These are phyloP conservation scores for Podarcis cretensis DNA, from an alignment of 2,113 vertebrate species.

Conservation along the genomic window DNA sequence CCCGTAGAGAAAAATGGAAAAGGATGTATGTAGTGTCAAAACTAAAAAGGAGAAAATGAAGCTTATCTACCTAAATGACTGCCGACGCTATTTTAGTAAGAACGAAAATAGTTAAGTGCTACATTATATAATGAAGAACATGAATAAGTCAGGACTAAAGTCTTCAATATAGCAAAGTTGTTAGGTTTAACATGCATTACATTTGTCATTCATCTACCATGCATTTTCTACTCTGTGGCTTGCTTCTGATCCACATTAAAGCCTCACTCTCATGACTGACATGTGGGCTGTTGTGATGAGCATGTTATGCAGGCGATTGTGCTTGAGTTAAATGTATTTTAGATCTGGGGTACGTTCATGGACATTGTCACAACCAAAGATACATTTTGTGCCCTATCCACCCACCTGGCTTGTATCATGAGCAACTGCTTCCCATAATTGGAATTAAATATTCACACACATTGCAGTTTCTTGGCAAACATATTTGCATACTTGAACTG, in stretches of 20 bases:
- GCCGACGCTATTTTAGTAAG: not conserved
- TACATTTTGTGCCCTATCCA: not conserved
- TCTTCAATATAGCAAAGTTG: not conserved
- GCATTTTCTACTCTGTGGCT: not conserved
- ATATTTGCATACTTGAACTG: not conserved
- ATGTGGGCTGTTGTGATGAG: not conserved
- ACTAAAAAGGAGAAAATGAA: not conserved
- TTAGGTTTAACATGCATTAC: not conserved
- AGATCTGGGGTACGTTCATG: not conserved
- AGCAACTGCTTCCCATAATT: not conserved
- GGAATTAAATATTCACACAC: not conserved
- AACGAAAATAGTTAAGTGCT: not conserved
- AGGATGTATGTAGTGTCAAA: not conserved
- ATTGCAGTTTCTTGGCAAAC: not conserved
- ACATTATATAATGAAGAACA: not conserved
- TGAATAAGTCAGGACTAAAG: not conserved
- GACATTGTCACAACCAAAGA: not conserved
- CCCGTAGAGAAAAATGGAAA: not conserved
- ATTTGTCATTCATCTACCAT: not conserved
- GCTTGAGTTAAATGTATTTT: not conserved
- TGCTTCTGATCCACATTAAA: not conserved
- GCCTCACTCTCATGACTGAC: not conserved
- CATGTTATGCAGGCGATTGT: not conserved
- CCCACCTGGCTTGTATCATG: not conserved
- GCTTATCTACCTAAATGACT: not conserved